Evolutionary conservation across 2,888 invertebrate genomes (phyloP), one percentile per base, ranked within the genome.

Genomic region (Drosophila mettleri): DNA sequence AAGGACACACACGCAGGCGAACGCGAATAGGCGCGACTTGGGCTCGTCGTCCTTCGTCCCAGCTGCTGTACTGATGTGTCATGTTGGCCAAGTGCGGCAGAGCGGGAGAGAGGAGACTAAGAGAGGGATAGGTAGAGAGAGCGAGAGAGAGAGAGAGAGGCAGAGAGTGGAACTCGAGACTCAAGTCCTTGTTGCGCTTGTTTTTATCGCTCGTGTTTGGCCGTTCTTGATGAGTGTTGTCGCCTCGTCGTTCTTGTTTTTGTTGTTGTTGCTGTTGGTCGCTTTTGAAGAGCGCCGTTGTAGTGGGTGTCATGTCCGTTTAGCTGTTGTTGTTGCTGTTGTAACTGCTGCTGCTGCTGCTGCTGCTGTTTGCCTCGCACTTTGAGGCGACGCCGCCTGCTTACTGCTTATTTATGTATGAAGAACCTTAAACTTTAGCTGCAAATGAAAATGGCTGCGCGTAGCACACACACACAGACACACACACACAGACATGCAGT

Each of bases 361-460:
- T 48, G 48, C 22, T 49, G 48, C 33, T 51, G 34, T 51, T 66
- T 82, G 69, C 80, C 69, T 59, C 71, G 62, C 73, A 71, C 85
- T 83, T 87, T 83, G 85, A 81, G 69, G 79, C 82, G 71, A 67
- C 69, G 75, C 87, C 80, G 78, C 81, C 80, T 76, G 76, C 68
- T 76, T 80, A 84, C 81, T 84, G 74, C 87, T 85, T 84, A 88
- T 85, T 85, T 88, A 88, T 85, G 84, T 86, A 88, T 88, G 88
- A 83, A 88, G 88, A 80, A 86, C 86, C 88, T 86, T 86, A 86
- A 86, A 88, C 89, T 86, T 86, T 86, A 54, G 79, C 74, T 74
- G 80, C 69, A 74, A 80, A 88, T 82, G 80, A 82, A 86, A 87
- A 85, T 85, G 82, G 82, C 71, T 73, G 63, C 64, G 77, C 57